Evolutionary conservation across 30 jellyfish, hydroid and myxozoan species (phyloP).

Genomic region (Phacellophora camtschatica): DNA sequence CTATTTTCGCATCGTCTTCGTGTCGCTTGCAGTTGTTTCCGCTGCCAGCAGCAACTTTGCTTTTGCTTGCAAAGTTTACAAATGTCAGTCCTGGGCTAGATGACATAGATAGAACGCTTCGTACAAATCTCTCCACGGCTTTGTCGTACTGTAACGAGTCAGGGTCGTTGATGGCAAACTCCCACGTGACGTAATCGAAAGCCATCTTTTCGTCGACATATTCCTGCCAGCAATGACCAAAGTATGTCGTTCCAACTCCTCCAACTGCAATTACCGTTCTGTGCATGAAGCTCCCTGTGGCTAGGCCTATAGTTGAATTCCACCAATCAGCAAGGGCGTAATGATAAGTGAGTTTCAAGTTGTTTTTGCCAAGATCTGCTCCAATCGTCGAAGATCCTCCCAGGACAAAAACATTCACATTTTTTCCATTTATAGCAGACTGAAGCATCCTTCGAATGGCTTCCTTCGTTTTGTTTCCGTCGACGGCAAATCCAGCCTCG

Average conservation of each 20-base stretch:
- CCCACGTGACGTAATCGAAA: constrained; percentile 93
- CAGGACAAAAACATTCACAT: constrained; percentile 55
- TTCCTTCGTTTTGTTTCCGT: constrained; percentile 52
- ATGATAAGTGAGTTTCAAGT: constrained; percentile 65
- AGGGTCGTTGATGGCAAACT: constrained; percentile 86
- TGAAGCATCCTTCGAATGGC: constrained; percentile 63
- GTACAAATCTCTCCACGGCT: constrained; percentile 56
- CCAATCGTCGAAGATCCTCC: constrained; percentile 93
- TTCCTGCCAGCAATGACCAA: constrained; percentile 93
- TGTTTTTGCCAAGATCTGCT: constrained; percentile 86
- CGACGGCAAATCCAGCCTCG: constrained; percentile 50
- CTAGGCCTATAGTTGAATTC: constrained; percentile 76
- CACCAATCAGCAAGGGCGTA: constrained; percentile 97
- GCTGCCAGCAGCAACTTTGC: background rate
- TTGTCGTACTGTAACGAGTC: constrained; percentile 53
- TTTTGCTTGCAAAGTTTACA: constrained; percentile 61
- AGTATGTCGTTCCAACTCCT: constrained; percentile 87
- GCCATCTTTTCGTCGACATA: constrained; percentile 60
- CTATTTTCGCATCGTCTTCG: constrained; percentile 38
- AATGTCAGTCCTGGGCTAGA: constrained; percentile 61
- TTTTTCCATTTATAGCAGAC: constrained; percentile 57
- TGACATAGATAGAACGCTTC: constrained; percentile 17
- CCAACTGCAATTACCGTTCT: constrained; percentile 91
- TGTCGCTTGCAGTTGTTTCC: constrained; percentile 40
- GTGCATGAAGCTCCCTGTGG: constrained; percentile 74